phyloP scores from a whole-genome alignment of 2,888 invertebrate genomes.

The Eurois occulta region DNA sequence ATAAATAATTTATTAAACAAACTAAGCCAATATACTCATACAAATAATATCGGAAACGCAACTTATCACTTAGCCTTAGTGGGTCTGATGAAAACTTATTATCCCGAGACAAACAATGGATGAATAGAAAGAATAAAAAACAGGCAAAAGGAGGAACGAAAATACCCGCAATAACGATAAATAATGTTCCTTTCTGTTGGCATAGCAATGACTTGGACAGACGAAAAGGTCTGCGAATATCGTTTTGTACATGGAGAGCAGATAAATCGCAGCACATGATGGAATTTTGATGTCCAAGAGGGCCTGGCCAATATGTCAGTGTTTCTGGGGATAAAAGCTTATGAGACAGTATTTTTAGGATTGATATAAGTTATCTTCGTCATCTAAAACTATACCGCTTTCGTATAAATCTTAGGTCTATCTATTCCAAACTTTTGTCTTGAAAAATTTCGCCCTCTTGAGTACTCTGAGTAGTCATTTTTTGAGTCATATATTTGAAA shows the following conservation, averaged over 20 bases:
- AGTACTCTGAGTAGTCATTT: background rate
- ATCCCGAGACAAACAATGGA: conserved; percentile 61
- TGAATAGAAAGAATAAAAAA: conserved; percentile 60
- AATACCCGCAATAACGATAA: conserved; percentile 63
- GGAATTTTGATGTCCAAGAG: conserved; percentile 59
- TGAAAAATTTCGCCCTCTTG: background rate
- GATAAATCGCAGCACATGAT: conserved; percentile 56
- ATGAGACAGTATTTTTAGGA: conserved; percentile 42
- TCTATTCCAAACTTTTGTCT: background rate
- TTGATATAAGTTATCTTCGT: conserved; percentile 45
- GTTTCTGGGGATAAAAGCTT: conserved; percentile 42
- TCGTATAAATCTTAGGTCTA: conserved; percentile 15
- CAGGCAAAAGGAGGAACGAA: conserved; percentile 47
- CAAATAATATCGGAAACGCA: conserved; percentile 55
- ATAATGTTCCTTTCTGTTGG: conserved; percentile 62
- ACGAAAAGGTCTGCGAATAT: conserved; percentile 57
- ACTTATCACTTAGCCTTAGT: conserved; percentile 66
- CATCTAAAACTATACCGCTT: conserved; percentile 31
- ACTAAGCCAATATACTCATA: conserved; percentile 37
- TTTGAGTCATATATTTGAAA: background rate
- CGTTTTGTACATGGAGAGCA: conserved; percentile 39
- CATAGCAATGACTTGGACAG: conserved; percentile 57
- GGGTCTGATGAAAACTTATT: conserved; percentile 65
- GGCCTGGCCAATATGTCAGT: conserved; percentile 50
- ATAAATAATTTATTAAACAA: conserved; percentile 60